Conservation (phyloP, 2,888 invertebrate species). For the Apantesis nais region DNA sequence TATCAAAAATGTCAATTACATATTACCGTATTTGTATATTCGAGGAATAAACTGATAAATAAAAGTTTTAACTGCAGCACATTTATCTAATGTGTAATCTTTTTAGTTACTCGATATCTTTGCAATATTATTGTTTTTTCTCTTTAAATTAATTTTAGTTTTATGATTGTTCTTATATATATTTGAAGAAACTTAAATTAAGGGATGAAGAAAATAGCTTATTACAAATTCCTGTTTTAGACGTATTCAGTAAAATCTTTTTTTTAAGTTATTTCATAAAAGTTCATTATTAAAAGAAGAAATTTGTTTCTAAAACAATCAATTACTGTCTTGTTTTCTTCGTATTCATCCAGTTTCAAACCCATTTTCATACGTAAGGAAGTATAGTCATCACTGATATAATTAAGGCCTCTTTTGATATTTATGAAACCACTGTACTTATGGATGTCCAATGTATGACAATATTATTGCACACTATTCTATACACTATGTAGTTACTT, state of each 20-base stretch:
- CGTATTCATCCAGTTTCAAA: neutral
- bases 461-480: slow-evolving; percentile 70
- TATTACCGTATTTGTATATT: neutral
- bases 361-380: slow-evolving; percentile 20
- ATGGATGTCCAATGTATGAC: slow-evolving; percentile 68
- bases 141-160: neutral
- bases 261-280: too few species aligned
- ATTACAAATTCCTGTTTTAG: neutral
- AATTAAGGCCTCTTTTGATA: slow-evolving; percentile 7
- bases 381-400: neutral
- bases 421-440: slow-evolving; percentile 19
- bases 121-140: neutral
- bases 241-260: too few species aligned
- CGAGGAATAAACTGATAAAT: neutral
- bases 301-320: neutral
- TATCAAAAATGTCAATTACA: neutral
- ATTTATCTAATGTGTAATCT: neutral
- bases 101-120: neutral
- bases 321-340: neutral
- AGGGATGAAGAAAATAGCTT: too few species aligned
- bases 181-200: too few species aligned
- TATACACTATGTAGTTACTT: slow-evolving; percentile 60
- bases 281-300: too few species aligned
- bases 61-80: neutral
- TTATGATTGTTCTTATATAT: too few species aligned